Evolutionary conservation across 2,888 invertebrate genomes (phyloP), one percentile per base, ranked within the genome.

Genomic region (Lysandra coridon): DNA sequence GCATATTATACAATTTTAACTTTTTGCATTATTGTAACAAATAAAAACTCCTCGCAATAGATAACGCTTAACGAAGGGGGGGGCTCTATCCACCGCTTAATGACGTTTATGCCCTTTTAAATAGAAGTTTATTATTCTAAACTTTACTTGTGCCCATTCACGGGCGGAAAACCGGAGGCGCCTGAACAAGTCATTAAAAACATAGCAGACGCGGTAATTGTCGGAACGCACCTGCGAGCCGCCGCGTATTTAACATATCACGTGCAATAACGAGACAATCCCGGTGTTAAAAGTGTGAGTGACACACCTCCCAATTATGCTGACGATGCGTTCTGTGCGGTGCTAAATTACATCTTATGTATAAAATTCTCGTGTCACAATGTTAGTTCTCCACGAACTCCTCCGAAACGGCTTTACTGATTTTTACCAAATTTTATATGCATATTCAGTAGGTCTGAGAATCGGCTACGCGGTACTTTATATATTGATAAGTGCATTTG

Each of bases 171-270:
- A 33, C 33, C 33, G 69, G 69, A 69, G 69, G 69, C 37, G 69
- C 5, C 33, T 12, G 64, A 69, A 69, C 64, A 30, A 69, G 64
- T 69, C 69, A 69, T 69, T 69, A 69, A 33, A 37, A 69, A 30
- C 64, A 64, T 12, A 12, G 69, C 69, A 69, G 69, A 69, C 69
- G 69, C 69, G 69, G 33, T 69, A 69, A 69, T 69, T 69, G 69
- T 69, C 33, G 69, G 33, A 69, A 37, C 33, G 69, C 69, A 69
- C 33, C 69, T 69, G 69, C 12, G 30, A 12, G 69, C 69, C 69
- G 69, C 69, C 37, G 33, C 33, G 69, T 37, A 69, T 69, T 33
- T 69, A 33, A 69, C 69, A 37, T 69, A 37, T 69, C 64, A 69
- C 64, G 64, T 30, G 64, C 23, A 69, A 69, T 30, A 10, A 30